Conservation (phyloP, 1,140 invertebrate species). For the Dufourea novaeangliae region DNA sequence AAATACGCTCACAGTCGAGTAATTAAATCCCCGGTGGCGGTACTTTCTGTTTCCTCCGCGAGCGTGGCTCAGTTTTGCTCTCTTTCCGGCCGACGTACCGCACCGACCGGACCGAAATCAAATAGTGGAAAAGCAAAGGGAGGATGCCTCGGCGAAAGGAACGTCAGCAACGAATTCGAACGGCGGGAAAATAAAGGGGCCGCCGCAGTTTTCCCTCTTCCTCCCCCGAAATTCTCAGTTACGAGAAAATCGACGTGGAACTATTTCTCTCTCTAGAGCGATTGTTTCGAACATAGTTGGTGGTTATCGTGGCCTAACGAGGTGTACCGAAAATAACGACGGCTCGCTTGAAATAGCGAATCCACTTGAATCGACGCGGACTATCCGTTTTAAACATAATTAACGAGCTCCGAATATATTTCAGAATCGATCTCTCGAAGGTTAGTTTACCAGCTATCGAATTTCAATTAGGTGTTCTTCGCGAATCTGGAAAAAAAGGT, state of each 20-base stretch:
- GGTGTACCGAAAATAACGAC: not conserved
- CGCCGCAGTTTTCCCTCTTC: too few relatives aligned
- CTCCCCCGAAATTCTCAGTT: too few relatives aligned
- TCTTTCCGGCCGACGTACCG: not conserved
- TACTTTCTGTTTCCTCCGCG: constrained; percentile 26
- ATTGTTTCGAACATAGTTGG: constrained; percentile 1
- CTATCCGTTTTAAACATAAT: constrained; percentile 5
- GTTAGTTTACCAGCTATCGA: not conserved
- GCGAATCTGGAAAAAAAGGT: too few relatives aligned
- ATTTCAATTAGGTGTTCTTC: not conserved
- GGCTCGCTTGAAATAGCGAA: not conserved
- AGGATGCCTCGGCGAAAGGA: not conserved
- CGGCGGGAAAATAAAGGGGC: not conserved
- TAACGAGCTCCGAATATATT: constrained; percentile 4
- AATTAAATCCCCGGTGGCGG: constrained; percentile 46
- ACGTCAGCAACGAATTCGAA: constrained; percentile 20
- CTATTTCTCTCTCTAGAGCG: not conserved
- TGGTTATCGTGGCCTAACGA: not conserved
- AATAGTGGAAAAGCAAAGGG: constrained; percentile 24
- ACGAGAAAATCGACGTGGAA: not conserved
- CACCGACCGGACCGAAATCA: constrained; percentile 25
- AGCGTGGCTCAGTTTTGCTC: not conserved
- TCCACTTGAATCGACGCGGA: too few relatives aligned
- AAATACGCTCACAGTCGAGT: constrained; percentile 29
- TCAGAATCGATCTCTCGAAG: not conserved